Conservation (phyloP, 2,797 vertebrate genomes). For the Heteromormyrus szaboi region DNA sequence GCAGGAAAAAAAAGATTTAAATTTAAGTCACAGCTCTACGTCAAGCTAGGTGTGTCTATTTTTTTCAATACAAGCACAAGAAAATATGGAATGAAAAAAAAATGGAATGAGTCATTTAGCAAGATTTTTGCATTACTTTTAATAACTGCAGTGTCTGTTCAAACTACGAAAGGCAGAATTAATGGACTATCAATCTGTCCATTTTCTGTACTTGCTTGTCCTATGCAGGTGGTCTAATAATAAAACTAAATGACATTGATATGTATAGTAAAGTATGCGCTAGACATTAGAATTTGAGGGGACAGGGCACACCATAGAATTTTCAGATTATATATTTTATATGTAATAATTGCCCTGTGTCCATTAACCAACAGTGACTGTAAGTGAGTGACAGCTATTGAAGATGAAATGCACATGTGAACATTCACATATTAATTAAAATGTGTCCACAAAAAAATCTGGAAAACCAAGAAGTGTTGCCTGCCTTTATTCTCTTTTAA, state of each 20-base stretch:
- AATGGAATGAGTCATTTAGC: neutral
- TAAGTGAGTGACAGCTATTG: neutral
- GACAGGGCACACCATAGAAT: neutral
- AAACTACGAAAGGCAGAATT: neutral
- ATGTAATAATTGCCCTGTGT: neutral
- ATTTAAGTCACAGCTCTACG: neutral
- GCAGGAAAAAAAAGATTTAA: neutral
- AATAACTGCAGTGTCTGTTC: neutral
- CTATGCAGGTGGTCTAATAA: neutral
- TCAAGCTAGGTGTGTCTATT: neutral
- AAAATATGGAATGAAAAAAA: neutral
- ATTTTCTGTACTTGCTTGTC: neutral
- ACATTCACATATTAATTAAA: neutral
- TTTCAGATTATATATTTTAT: neutral
- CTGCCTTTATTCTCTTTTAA: neutral
- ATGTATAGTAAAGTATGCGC: neutral
- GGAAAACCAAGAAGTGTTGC: neutral
- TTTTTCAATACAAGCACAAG: neutral
- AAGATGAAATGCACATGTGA: neutral
- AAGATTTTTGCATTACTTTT: neutral
- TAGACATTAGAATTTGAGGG: neutral
- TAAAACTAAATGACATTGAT: neutral
- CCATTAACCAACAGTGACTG: neutral
- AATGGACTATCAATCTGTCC: neutral
- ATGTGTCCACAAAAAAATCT: neutral